phyloP scores from a whole-genome alignment of 2,113 vertebrate species.

The Daboia siamensis region DNA sequence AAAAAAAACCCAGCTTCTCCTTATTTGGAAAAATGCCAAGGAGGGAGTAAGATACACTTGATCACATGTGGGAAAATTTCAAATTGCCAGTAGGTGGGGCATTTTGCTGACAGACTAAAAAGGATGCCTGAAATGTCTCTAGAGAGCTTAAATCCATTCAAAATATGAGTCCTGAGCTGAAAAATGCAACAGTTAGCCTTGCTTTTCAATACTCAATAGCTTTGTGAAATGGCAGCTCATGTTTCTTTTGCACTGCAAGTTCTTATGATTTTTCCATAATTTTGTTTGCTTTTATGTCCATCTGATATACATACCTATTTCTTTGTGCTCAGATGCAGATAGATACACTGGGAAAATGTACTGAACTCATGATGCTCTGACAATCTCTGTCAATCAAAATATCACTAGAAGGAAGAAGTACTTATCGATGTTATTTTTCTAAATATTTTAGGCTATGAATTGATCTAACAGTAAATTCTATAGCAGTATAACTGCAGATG shows the following conservation, averaged over 20 bases:
- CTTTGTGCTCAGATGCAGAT: not conserved
- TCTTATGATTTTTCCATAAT: not conserved
- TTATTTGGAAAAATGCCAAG: not conserved
- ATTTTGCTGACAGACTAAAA: not conserved
- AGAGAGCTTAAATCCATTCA: not conserved
- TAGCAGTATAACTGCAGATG: not conserved
- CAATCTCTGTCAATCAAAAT: not conserved
- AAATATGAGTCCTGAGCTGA: not conserved
- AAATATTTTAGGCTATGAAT: slow-evolving; percentile 23
- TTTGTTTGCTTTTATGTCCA: not conserved
- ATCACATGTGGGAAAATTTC: not conserved
- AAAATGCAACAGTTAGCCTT: not conserved
- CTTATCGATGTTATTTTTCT: slow-evolving; percentile 39
- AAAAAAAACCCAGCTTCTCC: not conserved
- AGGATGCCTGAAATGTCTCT: not conserved
- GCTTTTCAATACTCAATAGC: not conserved
- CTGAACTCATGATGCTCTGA: not conserved
- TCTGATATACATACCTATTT: not conserved
- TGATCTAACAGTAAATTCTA: slow-evolving; percentile 54
- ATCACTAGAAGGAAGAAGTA: not conserved
- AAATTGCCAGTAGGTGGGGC: not conserved
- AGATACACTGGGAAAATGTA: not conserved
- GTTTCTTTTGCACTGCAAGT: not conserved
- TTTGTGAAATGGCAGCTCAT: not conserved
- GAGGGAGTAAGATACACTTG: not conserved